phyloP scores from a whole-genome alignment of 2,888 invertebrate genomes.

The Harpalus rubripes region DNA sequence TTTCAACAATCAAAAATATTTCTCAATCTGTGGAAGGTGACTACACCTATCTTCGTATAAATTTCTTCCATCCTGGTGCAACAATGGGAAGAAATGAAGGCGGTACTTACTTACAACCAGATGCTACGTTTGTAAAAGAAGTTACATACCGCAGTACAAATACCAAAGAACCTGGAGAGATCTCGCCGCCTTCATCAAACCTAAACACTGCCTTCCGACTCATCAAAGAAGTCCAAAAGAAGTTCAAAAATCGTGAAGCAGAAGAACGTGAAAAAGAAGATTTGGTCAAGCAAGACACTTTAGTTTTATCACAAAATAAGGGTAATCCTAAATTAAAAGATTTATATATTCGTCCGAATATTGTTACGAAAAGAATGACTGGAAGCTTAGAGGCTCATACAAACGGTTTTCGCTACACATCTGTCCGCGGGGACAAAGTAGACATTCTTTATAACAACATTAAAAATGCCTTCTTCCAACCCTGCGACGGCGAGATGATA shows the following conservation, averaged over 20 bases:
- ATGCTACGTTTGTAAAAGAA: constrained; percentile 98
- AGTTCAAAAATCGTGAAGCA: constrained; percentile 98
- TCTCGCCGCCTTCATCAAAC: constrained; percentile 95
- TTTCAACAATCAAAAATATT: constrained; percentile 99
- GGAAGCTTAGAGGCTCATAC: constrained; percentile 96
- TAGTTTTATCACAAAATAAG: constrained; percentile 95
- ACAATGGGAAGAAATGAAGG: constrained; percentile 97
- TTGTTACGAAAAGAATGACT: constrained; percentile 97
- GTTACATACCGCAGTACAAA: constrained; percentile 99
- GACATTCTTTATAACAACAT: constrained; percentile 99
- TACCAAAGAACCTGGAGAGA: constrained; percentile 97
- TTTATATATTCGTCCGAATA: constrained; percentile 98
- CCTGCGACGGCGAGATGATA: constrained; percentile 99
- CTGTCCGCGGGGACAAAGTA: constrained; percentile 99
- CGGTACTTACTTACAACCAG: constrained; percentile 94
- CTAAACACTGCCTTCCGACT: constrained; percentile 97
- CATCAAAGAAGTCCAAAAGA: constrained; percentile 98
- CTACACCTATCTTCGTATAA: constrained; percentile 98
- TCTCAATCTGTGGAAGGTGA: constrained; percentile 99
- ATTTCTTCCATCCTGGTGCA: constrained; percentile 99
- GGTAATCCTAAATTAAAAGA: constrained; percentile 99
- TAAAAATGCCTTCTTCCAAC: constrained; percentile 99
- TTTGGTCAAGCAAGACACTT: constrained; percentile 98
- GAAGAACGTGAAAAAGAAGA: constrained; percentile 99
- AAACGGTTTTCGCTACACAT: constrained; percentile 98